Conservation (phyloP, 2,113 vertebrate species). For the Phaethon lepturus region DNA sequence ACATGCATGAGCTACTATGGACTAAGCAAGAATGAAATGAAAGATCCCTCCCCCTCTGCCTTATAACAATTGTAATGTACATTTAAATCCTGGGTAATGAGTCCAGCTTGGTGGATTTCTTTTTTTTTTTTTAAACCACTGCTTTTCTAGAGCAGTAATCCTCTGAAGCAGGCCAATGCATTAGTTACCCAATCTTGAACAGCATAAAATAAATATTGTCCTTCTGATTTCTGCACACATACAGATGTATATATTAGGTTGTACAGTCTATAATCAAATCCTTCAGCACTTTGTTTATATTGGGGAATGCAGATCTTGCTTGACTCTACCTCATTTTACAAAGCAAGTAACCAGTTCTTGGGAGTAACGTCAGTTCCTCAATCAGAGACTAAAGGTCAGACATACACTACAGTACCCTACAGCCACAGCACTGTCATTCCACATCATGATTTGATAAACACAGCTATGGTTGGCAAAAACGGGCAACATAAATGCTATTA, state of each 20-base stretch:
- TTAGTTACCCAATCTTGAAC: not conserved
- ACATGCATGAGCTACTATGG: slow-evolving; percentile 66
- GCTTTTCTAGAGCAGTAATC: slow-evolving; percentile 17
- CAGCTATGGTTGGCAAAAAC: not conserved
- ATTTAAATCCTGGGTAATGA: slow-evolving; percentile 68
- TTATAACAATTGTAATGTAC: slow-evolving; percentile 82
- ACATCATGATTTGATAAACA: not conserved
- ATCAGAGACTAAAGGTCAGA: not conserved
- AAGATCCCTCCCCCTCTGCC: slow-evolving; percentile 7
- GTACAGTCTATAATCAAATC: not conserved
- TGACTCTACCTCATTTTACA: not conserved
- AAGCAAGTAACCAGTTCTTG: not conserved
- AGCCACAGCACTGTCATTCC: not conserved
- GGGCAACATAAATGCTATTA: not conserved
- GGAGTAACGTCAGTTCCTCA: not conserved
- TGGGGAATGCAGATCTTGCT: not conserved
- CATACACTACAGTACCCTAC: not conserved
- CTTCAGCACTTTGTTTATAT: not conserved
- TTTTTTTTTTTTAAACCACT: not conserved
- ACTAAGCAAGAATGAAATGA: slow-evolving; percentile 50
- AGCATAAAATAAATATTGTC: not conserved
- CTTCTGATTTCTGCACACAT: not conserved
- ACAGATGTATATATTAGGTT: not conserved
- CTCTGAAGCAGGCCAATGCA: not conserved
- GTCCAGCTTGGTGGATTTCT: not conserved